A percentile compares a stretch with the other conserved stretches of the same genome.
These are phyloP conservation scores for Branchellion lobata DNA, from an alignment of 2,888 invertebrate species.

Conservation along the genomic window DNA sequence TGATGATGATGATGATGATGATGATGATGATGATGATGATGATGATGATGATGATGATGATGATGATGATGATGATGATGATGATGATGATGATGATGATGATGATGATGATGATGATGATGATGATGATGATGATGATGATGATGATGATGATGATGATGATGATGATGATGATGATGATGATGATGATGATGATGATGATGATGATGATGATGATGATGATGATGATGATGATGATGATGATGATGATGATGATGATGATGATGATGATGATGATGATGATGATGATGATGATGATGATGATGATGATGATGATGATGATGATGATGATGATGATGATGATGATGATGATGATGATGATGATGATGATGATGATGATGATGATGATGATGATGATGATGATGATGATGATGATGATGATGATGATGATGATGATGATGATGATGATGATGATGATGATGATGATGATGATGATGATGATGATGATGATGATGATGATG, in stretches of 20 bases:
- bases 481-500: constrained; percentile 26
- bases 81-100: constrained; percentile 35
- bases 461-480: not conserved
- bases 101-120: constrained; percentile 34
- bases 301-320: constrained; percentile 28
- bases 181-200: constrained; percentile 28
- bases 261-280: constrained; percentile 35
- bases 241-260: constrained; percentile 28
- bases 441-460: too few species aligned
- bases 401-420: constrained; percentile 34
- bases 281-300: constrained; percentile 34
- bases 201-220: constrained; percentile 35
- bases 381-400: constrained; percentile 35
- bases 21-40: constrained; percentile 35
- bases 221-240: constrained; percentile 34
- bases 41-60: constrained; percentile 34
- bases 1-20: constrained; percentile 28
- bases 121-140: constrained; percentile 28
- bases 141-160: constrained; percentile 35
- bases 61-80: constrained; percentile 28
- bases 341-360: constrained; percentile 34
- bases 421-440: not conserved
- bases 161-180: constrained; percentile 34
- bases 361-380: constrained; percentile 28
- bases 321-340: constrained; percentile 35